Evolutionary conservation across 1,140 invertebrate species (phyloP), one percentile per base, ranked within the genome.

Genomic region (Lethrus apterus): DNA sequence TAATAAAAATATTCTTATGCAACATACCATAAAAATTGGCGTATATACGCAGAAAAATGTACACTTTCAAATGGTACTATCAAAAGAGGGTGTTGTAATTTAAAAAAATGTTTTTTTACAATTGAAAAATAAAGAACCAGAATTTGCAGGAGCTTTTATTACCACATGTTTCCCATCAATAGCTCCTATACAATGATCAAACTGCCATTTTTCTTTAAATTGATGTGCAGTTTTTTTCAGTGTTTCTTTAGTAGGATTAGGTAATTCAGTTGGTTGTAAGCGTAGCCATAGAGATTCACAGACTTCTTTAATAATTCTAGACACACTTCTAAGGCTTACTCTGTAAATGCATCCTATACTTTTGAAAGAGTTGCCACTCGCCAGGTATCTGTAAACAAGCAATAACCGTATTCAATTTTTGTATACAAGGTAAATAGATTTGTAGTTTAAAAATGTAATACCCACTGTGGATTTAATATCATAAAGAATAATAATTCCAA

Each of bases 121-220:
- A 29, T 29, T 29, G n/a, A 29, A 29, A n/a, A 8, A 29, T n/a
- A n/a, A 29, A 29, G 24, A 29, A 7, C 24, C 24, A n/a, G 24
- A 29, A 8, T 29, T 29, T 29, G 24, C 7, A 8, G 24, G 24
- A 8, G 24, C 24, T 29, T 29, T 29, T 29, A 29, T 29, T 29
- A 8, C 7, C 7, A 29, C n/a, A n/a, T 29, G 24, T 29, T 29
- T 29, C 24, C n/a, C n/a, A n/a, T n/a, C n/a, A n/a, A n/a, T n/a
- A n/a, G n/a, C n/a, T n/a, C n/a, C n/a, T n/a, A n/a, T 29, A 29
- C 24, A 29, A n/a, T 29, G 24, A 29, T 29, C 24, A n/a, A 29
- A 29, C 7, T 29, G 7, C 24, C 24, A 29, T 29, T 29, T 29
- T n/a, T 8, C 7, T n/a, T n/a, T n/a, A n/a, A 29, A 29, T 8